Base-by-base conservation (phyloP, 2,888 invertebrate species). In the Spilarctia lutea region DNA sequence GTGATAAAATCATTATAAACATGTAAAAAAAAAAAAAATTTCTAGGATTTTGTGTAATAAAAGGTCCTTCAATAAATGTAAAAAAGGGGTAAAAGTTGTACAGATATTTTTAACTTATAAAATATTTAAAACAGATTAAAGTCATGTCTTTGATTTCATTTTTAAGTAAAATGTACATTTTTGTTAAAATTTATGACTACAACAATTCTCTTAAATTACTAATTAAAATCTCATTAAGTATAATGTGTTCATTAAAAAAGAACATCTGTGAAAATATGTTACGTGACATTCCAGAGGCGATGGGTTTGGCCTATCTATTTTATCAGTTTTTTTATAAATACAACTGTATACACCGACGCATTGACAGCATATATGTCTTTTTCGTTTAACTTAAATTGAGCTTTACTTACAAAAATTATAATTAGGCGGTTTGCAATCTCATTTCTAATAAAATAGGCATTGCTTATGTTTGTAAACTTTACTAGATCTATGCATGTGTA, bases 331-430 rank as follows among this genome's bases (percentile, higher is more conserved):
- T 7, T 39, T 35, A 48, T 52, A 48, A 52, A 63, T 52, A n/a
- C 35, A 39, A 72, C 45, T 45, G n/a, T 67, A 42, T 27, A 48
- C 35, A 65, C 65, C 48, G 24, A 72, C n/a, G 48, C 63, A 20
- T 48, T 30, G 42, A 69, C 52, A 69, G 66, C 73, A 65, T 20
- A 39, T 70, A 35, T 69, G 69, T 70, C 69, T 70, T 81, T 81
- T 39, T 74, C 75, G 69, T 68, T 67, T 71, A 78, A 78, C 68
- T 71, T 77, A 75, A 77, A 70, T 83, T 83, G 80, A 83, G 83
- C 84, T 77, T 71, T 72, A 76, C 27, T 73, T 77, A 73, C 73
- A 83, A 81, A 69, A 72, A 75, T 48, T 35, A 67, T 74, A 73
- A 73, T 45, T 78, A 83, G 81, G 83, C 83, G 81, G 80, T 74